Evolutionary conservation across 1,140 invertebrate genomes (phyloP), one percentile per base, ranked within the genome.

Genomic region (Leptinotarsa undecemlineata): DNA sequence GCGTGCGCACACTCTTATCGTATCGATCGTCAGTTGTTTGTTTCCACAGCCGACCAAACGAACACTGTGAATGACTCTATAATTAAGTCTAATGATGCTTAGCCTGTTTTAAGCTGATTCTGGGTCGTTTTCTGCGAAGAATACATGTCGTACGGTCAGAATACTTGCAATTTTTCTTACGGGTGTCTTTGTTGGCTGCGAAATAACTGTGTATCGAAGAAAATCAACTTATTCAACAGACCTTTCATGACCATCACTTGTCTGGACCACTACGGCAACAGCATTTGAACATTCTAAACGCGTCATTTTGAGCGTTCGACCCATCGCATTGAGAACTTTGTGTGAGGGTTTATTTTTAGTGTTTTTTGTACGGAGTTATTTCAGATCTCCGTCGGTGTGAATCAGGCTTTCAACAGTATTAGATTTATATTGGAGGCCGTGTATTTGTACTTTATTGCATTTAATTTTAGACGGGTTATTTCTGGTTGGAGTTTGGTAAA

Each of bases 21-120:
- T 81, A 81, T 81, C 78, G 80, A 81, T 81, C 80, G 78, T 76
- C 72, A 33, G 72, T 76, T 76, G 75, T 74, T 74, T 76, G 75
- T 75, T 76, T 74, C 57, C 64, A 68, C 71, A 77, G 75, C 60
- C 14, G 77, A 71, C 80, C 80, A 78, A 61, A 73, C 67, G 64
- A 75, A 67, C 73, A 68, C 61, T 78, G 19, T 2, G n/a, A 8
- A 8, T 73, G 14, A 17, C 47, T 14, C 47, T 48, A 26, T 21
- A 75, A 75, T 75, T 75, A 75, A 26, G 6, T 47, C 20, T 11
- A 8, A 47, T 48, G 61, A 72, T 72, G 71, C 63, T 67, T 20
- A 33, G 61, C 42, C 11, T 26, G 15, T 21, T 23, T 64, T 20
- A 19, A 26, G 8, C 20, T 64, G 3, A 11, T 64, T 64, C 21